phyloP scores from a whole-genome alignment of 1,140 invertebrate genomes.

The Plectrocnemia conspersa region DNA sequence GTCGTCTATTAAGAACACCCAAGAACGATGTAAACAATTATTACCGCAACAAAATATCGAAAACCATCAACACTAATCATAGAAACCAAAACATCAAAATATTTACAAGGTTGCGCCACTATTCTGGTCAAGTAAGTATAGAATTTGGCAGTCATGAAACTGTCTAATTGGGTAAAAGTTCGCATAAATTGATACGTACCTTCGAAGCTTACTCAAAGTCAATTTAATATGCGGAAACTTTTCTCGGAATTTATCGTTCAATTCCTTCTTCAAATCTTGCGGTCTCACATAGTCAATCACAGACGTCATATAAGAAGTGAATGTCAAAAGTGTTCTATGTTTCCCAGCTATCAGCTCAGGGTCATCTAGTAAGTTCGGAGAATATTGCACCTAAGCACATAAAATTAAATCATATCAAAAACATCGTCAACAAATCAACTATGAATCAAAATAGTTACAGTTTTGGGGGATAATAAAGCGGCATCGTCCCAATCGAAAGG shows the following conservation, averaged over 20 bases:
- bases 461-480: slow-evolving; percentile 40
- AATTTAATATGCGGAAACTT: slow-evolving; percentile 93
- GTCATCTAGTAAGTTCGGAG: slow-evolving; percentile 88
- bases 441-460: slow-evolving; percentile 10
- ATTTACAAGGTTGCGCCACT: not conserved
- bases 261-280: slow-evolving; percentile 93
- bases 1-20: too few species aligned
- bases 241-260: slow-evolving; percentile 95
- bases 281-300: slow-evolving; percentile 96
- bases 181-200: slow-evolving; percentile 59
- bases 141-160: not conserved
- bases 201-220: slow-evolving; percentile 93
- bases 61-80: not conserved
- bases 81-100: not conserved
- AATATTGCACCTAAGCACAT: slow-evolving; percentile 57
- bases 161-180: too few species aligned
- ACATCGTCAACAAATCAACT: not conserved
- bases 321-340: slow-evolving; percentile 89
- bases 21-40: too few species aligned
- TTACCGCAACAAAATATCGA: too few species aligned
- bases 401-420: not conserved
- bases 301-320: slow-evolving; percentile 93
- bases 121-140: slow-evolving; percentile 2
- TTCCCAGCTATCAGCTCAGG: slow-evolving; percentile 93
- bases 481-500: slow-evolving; percentile 51